Base-by-base conservation (phyloP, 1,140 invertebrate species). In the Drosophila lacteicornis region DNA sequence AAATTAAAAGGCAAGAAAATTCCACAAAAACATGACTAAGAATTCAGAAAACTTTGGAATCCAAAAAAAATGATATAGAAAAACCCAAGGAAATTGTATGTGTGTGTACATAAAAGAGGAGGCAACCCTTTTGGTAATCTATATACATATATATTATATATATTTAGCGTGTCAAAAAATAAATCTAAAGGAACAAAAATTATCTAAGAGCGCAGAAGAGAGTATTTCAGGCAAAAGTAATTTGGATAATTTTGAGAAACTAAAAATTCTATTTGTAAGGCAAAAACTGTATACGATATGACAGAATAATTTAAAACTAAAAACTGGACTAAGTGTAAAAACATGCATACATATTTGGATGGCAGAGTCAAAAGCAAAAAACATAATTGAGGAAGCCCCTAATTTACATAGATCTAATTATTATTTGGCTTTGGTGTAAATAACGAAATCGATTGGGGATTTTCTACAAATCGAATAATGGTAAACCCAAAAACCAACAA, bases 261-360 rank as follows among this genome's bases (percentile, higher is more conserved):
- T 13, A 38, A 38, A 70, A 76, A 50, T 40, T 60, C 40, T 82
- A 73, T 70, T 27, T 75, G 36, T 87, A 87, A 86, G 84, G 13
- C 33, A 49, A 78, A 88, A 88, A 75, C 66, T 80, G 84, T 87
- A 87, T 87, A 87, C 83, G 83, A 87, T 88, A 83, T 80, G 84
- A 60, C 51, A 78, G 13, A 45, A 50, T 80, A 80, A 78, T 61
- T 69, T 19, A 77, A 61, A 61, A 53, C 40, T 67, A 49, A 75
- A 77, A 51, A 77, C 27, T 78, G 56, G 33, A 47, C 46, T 70
- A 70, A 43, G 53, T 79, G 65, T 71, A 71, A 58, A 76, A 68
- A 75, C 43, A 58, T 45, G 49, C 61, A 66, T 50, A 68, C 62
- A 68, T 68, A 53, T 69, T 69, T 69, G 56, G 63, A 61, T 46